Percentiles rank a stretch among this genome's conserved stretches.
Conservation (phyloP, 2,113 vertebrate genomes). For the Stigmatopora argus region DNA sequence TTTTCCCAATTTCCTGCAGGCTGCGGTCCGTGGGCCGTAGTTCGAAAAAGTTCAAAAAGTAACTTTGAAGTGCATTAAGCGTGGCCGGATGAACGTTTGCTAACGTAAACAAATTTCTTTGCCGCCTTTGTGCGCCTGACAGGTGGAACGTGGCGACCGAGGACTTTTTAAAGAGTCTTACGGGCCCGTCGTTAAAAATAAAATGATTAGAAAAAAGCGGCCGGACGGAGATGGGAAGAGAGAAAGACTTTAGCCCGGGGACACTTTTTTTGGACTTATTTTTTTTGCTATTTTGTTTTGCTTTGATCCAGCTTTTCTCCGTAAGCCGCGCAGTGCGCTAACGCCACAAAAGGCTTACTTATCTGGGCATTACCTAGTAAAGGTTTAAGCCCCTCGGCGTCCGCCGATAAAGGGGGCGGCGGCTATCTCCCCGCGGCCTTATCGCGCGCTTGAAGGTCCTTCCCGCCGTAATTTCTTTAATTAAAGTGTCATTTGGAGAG, state of each 20-base stretch:
- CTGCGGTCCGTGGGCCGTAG: no score
- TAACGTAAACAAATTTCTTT: not conserved
- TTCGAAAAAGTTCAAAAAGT: not conserved
- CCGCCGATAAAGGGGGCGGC: slow-evolving; percentile 73
- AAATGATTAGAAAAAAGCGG: slow-evolving; percentile 22
- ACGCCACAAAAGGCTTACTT: slow-evolving; percentile 77
- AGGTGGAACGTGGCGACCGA: slow-evolving; percentile 51
- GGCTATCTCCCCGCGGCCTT: slow-evolving; percentile 69
- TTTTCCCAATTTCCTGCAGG: no score
- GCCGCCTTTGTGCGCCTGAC: slow-evolving; percentile 17
- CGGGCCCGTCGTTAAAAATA: slow-evolving; percentile 35
- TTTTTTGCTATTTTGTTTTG: slow-evolving; percentile 22
- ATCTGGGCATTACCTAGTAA: slow-evolving; percentile 80
- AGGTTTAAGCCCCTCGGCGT: slow-evolving; percentile 72
- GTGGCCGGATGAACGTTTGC: not conserved
- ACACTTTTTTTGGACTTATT: slow-evolving; percentile 34
- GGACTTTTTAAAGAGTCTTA: slow-evolving; percentile 56
- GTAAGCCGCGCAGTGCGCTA: slow-evolving; percentile 71
- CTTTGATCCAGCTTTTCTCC: slow-evolving; percentile 58
- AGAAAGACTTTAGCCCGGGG: slow-evolving; percentile 45
- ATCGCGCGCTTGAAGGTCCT: slow-evolving; percentile 71
- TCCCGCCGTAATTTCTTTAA: slow-evolving; percentile 77
- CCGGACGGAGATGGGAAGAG: slow-evolving; percentile 31
- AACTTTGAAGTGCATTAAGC: not conserved
- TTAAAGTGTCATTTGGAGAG: slow-evolving; percentile 79